Conservation (phyloP, 1,140 invertebrate genomes). For the Hetaerina americana region DNA sequence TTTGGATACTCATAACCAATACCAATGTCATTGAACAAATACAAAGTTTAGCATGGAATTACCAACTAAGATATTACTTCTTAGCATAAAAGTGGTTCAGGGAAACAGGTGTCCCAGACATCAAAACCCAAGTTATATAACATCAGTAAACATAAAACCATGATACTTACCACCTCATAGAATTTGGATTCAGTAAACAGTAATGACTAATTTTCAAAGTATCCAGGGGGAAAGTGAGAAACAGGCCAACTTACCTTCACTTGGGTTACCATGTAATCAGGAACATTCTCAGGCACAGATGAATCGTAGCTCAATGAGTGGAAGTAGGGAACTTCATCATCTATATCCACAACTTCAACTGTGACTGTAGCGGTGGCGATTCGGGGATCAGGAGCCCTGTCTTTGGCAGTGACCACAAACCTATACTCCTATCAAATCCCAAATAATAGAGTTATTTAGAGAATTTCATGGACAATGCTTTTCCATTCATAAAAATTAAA, state of each 20-base stretch:
- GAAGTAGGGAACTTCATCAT: conserved; percentile 76
- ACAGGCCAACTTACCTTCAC: conserved; percentile 44
- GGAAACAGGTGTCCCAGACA: no score
- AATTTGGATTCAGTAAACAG: no score
- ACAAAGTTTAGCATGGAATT: no score
- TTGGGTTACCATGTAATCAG: conserved; percentile 58
- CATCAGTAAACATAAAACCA: no score
- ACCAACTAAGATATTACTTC: no score
- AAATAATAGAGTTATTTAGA: conserved; percentile 6
- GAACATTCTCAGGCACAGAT: conserved; percentile 67
- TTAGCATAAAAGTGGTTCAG: no score
- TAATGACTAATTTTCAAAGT: no score
- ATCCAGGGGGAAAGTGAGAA: no score
- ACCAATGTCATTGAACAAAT: no score
- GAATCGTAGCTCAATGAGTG: conserved; percentile 55
- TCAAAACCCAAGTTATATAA: no score
- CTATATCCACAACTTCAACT: conserved; percentile 60
- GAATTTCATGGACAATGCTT: conserved; percentile 4
- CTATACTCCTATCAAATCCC: conserved; percentile 52
- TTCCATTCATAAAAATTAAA: conserved; percentile 9
- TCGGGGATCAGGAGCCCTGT: conserved; percentile 70
- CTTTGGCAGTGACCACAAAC: conserved; percentile 77
- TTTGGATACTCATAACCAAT: no score
- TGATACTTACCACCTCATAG: no score
- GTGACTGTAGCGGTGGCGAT: conserved; percentile 76